A percentile compares a stretch with the other conserved stretches of the same genome.
Evolutionary conservation across 2,797 vertebrate species (phyloP).

Genomic region (Anas bahamensis): DNA sequence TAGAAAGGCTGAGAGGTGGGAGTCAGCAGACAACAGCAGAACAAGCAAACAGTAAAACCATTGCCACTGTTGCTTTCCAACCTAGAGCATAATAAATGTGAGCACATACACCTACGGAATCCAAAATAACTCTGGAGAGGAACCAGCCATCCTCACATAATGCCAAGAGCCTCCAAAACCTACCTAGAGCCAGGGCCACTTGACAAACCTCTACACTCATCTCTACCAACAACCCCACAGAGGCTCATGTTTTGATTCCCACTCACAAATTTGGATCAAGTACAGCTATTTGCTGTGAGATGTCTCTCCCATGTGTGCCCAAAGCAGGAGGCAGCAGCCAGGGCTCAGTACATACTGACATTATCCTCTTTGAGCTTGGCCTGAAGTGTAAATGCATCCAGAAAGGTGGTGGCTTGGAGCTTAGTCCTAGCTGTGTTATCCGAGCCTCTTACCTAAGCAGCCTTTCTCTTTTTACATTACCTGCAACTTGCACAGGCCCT

Average conservation of each 20-base stretch:
- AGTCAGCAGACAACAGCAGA: not conserved
- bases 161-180: not conserved
- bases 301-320: not conserved
- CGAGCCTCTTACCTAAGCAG: not conserved
- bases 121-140: not conserved
- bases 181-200: not conserved
- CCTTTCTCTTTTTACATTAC: fast-evolving
- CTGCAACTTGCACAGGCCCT: not conserved
- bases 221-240: not conserved
- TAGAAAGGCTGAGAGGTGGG: not conserved
- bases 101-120: not conserved
- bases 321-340: not conserved
- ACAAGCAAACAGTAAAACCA: not conserved
- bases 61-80: not conserved
- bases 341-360: not conserved
- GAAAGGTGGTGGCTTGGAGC: not conserved
- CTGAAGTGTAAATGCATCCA: not conserved
- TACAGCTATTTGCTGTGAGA: not conserved
- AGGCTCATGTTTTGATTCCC: not conserved
- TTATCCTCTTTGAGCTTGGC: not conserved
- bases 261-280: not conserved
- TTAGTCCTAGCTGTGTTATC: fast-evolving
- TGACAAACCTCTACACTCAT: not conserved
- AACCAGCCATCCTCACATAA: not conserved
- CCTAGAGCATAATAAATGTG: too few relatives aligned